Base-by-base conservation (phyloP, 2,113 vertebrate species). In the Engraulis encrasicolus region DNA sequence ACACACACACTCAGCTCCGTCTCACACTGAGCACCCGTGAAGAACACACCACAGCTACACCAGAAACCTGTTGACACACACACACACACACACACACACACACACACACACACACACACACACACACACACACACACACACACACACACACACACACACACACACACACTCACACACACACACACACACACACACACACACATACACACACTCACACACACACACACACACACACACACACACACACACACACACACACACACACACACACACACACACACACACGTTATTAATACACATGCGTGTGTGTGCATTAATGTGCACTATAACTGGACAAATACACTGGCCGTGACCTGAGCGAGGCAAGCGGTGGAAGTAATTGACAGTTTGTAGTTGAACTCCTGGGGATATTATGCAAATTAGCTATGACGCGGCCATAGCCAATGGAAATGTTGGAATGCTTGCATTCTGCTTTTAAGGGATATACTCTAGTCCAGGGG, bases 1-100 rank as follows among this genome's bases (percentile, higher is more conserved):
- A 97, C 95, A 90, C 98, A 99, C 18, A 97, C 96, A 6, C 97
- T 99, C 86, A 98, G 96, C 92, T 99, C 97, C 0, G 96, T 95
- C 90, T 99, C 98, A 94, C 98, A 99, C 88, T 95, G 97, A 82
- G 94, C 96, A 36, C 98, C 98, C 0, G 97, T 99, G 94, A 96
- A 98, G 89, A 96, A 96, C 50, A 95, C 95, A 80, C 95, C 94
- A 87, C 98, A 99, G 91, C 91, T 96, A 91, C 98, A 99, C 34
- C 96, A 96, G 89, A 97, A 99, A 27, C 98, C 98, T 99, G 78
- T 87, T 88, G 88, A 38, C 89, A 82, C 91, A 18, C 12, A 83
- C 38, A 77, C 12, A 58, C 18, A 84, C 23, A 50, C 40, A 50
- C 81, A 84, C 83, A 74, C 79, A 50, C 61, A 78, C 79, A 77